Percentiles rank a stretch among this genome's conserved stretches.
Conservation (phyloP, 2,888 invertebrate genomes). For the Drosophila suboccidentalis region DNA sequence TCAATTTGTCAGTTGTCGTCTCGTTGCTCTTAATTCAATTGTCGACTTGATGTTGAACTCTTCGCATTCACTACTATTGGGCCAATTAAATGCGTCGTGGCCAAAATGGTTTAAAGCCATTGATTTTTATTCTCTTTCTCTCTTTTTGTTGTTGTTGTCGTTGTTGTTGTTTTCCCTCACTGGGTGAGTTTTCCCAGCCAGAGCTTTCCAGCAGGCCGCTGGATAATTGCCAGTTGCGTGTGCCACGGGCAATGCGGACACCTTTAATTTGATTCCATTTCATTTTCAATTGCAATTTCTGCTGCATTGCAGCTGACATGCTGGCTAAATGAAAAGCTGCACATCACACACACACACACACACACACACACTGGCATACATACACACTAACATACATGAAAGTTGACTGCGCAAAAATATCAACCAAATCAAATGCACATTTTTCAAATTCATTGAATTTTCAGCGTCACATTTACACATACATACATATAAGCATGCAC, state of each 20-base stretch:
- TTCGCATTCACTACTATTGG: conserved; percentile 23
- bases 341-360: conserved; percentile 24
- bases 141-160: not conserved
- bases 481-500: not conserved
- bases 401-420: conserved; percentile 60
- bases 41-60: conserved; percentile 17
- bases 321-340: conserved; percentile 59
- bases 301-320: conserved; percentile 78
- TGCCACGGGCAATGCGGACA: conserved; percentile 46
- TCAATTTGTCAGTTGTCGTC: conserved; percentile 56
- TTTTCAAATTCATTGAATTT: conserved; percentile 80
- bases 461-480: conserved; percentile 49
- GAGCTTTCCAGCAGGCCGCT: conserved; percentile 5
- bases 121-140: not conserved
- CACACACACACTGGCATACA: conserved; percentile 17
- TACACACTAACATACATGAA: not conserved
- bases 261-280: conserved; percentile 78
- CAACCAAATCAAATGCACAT: conserved; percentile 79
- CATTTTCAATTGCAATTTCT: conserved; percentile 71
- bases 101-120: conserved; percentile 49
- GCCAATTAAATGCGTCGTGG: conserved; percentile 59
- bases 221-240: conserved; percentile 65
- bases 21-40: conserved; percentile 54
- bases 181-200: not conserved
- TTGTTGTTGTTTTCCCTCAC: not conserved